Percentiles rank a stretch among this genome's conserved stretches.
Evolutionary conservation across 1,140 invertebrate genomes (phyloP).

Genomic region (Macrotrachela quadricornifera): DNA sequence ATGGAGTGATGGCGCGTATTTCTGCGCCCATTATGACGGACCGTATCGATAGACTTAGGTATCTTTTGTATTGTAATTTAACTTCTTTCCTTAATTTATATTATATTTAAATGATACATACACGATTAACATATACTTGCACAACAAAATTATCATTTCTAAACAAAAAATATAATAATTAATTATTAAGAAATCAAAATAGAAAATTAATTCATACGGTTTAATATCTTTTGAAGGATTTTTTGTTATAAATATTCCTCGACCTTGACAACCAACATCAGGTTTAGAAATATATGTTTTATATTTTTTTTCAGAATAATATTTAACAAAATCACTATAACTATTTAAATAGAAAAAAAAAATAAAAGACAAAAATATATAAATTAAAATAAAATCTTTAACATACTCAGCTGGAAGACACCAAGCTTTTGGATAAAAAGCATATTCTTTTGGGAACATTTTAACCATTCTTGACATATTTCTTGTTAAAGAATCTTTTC

Average conservation of each 20-base stretch:
- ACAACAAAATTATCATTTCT: conserved; percentile 8
- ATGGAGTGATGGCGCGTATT: too few relatives aligned
- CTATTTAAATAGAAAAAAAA: conserved; percentile 3
- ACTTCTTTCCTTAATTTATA: too few relatives aligned
- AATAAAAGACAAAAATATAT: not conserved
- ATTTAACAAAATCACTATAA: conserved; percentile 28
- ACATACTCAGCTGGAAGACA: conserved; percentile 60
- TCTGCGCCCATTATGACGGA: too few relatives aligned
- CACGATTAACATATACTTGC: conserved; percentile 6
- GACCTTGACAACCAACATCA: conserved; percentile 59
- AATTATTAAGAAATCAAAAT: too few relatives aligned
- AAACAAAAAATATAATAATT: too few relatives aligned
- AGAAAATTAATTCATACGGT: conserved; percentile 16
- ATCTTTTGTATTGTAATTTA: too few relatives aligned
- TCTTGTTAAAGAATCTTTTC: conserved; percentile 57
- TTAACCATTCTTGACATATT: conserved; percentile 65
- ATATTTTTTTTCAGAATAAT: conserved; percentile 34
- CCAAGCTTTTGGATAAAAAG: conserved; percentile 78
- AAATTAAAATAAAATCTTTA: too few relatives aligned
- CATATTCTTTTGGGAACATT: conserved; percentile 62
- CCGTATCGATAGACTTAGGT: too few relatives aligned
- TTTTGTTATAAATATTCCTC: conserved; percentile 60
- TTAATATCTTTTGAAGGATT: conserved; percentile 49
- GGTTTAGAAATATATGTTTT: conserved; percentile 70
- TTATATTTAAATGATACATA: too few relatives aligned